phyloP scores from a whole-genome alignment of 2,113 vertebrate genomes.

The Crocuta crocuta region DNA sequence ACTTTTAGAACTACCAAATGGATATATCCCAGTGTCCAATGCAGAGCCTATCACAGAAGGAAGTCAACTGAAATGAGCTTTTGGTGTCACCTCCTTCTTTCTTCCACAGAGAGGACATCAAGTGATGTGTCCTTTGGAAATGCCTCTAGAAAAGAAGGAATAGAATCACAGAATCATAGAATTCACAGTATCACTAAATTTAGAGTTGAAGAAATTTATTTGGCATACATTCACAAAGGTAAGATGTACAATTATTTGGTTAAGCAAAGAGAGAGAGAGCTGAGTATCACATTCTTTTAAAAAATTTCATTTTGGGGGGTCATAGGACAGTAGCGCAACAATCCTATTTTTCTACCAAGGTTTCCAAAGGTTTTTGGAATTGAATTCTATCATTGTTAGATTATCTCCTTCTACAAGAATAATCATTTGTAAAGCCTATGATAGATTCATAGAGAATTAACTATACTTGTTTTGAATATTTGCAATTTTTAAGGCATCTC shows the following conservation, averaged over 20 bases:
- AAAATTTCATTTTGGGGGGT: neutral
- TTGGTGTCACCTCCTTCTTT: neutral
- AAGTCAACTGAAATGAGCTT: neutral
- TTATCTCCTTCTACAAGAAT: neutral
- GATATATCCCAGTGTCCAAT: neutral
- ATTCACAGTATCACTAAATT: neutral
- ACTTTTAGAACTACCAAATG: neutral
- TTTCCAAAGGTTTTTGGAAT: neutral
- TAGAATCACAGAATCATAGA: neutral
- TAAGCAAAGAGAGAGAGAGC: neutral
- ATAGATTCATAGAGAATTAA: constrained; percentile 24
- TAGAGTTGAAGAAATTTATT: neutral
- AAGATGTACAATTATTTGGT: neutral
- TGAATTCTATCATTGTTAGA: neutral
- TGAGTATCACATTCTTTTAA: neutral
- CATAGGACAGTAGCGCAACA: neutral
- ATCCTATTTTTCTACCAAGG: neutral
- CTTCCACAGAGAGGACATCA: neutral
- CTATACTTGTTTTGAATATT: constrained; percentile 46
- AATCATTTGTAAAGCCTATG: neutral
- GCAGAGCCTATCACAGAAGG: neutral
- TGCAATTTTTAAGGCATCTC: neutral
- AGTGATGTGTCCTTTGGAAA: neutral
- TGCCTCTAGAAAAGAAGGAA: neutral
- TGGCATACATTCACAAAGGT: neutral